These are phyloP conservation scores for Papilio glaucus DNA, from an alignment of 1,140 invertebrate species.

Conservation along the genomic window DNA sequence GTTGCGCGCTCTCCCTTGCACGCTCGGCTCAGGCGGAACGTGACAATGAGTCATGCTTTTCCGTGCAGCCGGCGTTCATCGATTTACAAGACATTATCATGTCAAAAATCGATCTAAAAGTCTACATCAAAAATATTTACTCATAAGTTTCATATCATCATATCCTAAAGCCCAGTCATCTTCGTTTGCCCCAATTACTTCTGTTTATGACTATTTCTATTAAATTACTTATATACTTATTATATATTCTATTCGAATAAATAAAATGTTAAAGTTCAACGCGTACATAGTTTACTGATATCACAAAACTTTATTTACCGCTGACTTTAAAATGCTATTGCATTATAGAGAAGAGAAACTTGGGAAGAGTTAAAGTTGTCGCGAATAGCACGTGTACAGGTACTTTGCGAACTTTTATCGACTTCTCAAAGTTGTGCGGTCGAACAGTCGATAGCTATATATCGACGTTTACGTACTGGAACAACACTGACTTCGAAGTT, in stretches of 20 bases:
- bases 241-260: no score
- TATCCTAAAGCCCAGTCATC: neutral
- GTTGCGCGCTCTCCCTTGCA: no score
- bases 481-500: slow-evolving; percentile 18
- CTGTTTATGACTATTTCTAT: neutral
- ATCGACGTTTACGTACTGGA: neutral
- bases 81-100: no score
- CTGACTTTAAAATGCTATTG: slow-evolving; percentile 16
- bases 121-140: no score
- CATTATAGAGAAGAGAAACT: neutral
- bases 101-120: no score
- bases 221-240: neutral
- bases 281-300: neutral
- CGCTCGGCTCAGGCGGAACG: no score
- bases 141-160: no score
- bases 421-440: slow-evolving; percentile 18
- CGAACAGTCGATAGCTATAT: slow-evolving; percentile 5
- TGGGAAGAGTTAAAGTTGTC: slow-evolving; percentile 21
- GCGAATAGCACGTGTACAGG: slow-evolving; percentile 30
- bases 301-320: slow-evolving; percentile 18
- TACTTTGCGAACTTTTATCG: slow-evolving; percentile 31
- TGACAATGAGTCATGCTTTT: no score
- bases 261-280: neutral
- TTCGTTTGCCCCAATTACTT: neutral
- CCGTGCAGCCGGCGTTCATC: no score